Percentiles rank a stretch among this genome's conserved stretches.
Conservation (phyloP, 2,888 invertebrate species). For the Troides helena region DNA sequence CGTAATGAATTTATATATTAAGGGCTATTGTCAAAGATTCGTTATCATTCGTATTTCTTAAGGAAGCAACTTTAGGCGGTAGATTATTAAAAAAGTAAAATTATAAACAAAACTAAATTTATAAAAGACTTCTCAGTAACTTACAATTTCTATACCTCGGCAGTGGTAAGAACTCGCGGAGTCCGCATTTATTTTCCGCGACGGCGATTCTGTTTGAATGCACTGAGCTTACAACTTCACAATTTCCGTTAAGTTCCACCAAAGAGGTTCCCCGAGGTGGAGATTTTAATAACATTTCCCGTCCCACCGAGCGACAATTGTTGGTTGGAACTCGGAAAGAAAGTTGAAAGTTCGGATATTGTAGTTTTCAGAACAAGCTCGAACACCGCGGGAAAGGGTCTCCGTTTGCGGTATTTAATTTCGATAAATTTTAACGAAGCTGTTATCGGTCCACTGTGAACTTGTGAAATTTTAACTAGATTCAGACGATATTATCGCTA, state of each 20-base stretch:
- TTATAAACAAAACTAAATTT: background rate
- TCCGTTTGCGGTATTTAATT: background rate
- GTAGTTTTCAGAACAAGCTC: constrained; percentile 9
- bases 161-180: background rate
- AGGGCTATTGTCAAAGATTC: too few species aligned
- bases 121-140: constrained; percentile 1
- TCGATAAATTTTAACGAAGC: constrained; percentile 12
- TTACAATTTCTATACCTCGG: constrained; percentile 12
- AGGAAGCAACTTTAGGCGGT: too few species aligned
- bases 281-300: constrained; percentile 18
- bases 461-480: background rate
- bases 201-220: constrained; percentile 1
- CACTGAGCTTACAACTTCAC: constrained; percentile 20
- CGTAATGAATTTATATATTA: too few species aligned
- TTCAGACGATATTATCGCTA: background rate
- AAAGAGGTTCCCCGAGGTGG: constrained; percentile 8
- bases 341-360: background rate
- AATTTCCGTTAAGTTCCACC: constrained; percentile 20
- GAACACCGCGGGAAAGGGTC: background rate
- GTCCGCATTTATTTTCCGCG: constrained; percentile 10
- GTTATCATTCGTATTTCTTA: too few species aligned
- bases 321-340: background rate
- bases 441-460: background rate
- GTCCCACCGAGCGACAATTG: background rate
- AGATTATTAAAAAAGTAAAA: too few species aligned